phyloP scores from a whole-genome alignment of 2,888 invertebrate genomes.

The Artemia sinica region DNA sequence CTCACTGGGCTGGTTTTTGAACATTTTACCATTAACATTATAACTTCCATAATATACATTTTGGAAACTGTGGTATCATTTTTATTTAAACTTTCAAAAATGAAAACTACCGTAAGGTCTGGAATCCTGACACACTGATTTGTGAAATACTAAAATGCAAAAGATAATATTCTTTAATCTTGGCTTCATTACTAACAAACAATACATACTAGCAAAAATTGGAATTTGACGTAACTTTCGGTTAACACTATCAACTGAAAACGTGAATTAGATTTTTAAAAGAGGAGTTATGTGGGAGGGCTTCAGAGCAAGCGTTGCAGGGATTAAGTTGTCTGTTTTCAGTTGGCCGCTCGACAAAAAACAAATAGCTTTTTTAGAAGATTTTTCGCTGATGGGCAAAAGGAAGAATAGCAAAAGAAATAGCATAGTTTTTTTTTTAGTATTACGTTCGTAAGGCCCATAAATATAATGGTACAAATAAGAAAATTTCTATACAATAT shows the following conservation, averaged over 20 bases:
- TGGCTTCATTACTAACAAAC: conserved; percentile 2
- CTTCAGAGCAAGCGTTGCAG: not conserved
- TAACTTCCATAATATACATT: conserved; percentile 7
- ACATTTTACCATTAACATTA: not conserved
- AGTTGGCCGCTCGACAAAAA: no score
- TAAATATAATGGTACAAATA: no score
- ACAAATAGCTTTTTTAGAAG: no score
- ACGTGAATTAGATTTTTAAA: not conserved
- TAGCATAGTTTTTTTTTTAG: no score
- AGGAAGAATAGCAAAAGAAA: no score
- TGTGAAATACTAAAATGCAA: not conserved
- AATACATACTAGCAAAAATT: not conserved
- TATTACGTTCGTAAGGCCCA: no score
- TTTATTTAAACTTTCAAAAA: not conserved
- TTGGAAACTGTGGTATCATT: not conserved
- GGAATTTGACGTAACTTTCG: conserved; percentile 11
- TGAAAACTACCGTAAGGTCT: not conserved
- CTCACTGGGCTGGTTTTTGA: not conserved
- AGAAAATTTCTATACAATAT: no score
- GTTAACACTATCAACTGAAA: not conserved
- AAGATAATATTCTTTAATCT: not conserved
- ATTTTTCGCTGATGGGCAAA: no score
- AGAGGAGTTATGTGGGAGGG: not conserved
- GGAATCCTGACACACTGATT: not conserved
- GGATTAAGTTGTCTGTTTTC: no score